Conservation (phyloP, 2,113 vertebrate genomes). For the Himantopus leucocephalus region DNA sequence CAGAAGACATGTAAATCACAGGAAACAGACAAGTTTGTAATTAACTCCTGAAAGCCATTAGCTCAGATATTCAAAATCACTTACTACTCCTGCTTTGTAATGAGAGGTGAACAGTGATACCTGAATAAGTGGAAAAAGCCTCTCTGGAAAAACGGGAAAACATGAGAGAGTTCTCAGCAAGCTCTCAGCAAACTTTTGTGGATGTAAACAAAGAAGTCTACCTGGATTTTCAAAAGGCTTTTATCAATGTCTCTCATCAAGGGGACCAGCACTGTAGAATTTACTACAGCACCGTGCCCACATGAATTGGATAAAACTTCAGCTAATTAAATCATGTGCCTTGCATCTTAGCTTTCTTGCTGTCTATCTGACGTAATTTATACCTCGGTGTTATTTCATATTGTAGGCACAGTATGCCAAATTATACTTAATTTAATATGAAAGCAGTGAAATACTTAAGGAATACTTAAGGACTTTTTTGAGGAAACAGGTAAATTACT, state of each 20-base stretch:
- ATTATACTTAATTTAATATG: background rate
- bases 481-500: background rate
- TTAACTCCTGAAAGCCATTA: slow-evolving; percentile 26
- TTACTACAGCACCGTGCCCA: background rate
- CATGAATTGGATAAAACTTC: background rate
- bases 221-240: background rate
- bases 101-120: background rate
- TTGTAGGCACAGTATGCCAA: background rate
- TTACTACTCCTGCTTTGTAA: background rate
- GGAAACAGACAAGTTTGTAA: slow-evolving; percentile 14
- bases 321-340: background rate
- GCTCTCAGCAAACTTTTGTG: background rate
- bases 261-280: background rate
- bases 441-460: background rate
- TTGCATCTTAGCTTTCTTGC: background rate
- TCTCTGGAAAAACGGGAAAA: background rate
- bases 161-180: background rate
- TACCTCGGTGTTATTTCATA: background rate
- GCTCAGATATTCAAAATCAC: slow-evolving; percentile 20
- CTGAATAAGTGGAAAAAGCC: background rate
- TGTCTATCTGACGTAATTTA: background rate
- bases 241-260: slow-evolving; percentile 8
- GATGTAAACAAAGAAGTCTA: background rate
- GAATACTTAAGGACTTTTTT: background rate
- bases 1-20: slow-evolving; percentile 18